Conservation (phyloP, 1,140 invertebrate species). For the Scylla paramamosain region DNA sequence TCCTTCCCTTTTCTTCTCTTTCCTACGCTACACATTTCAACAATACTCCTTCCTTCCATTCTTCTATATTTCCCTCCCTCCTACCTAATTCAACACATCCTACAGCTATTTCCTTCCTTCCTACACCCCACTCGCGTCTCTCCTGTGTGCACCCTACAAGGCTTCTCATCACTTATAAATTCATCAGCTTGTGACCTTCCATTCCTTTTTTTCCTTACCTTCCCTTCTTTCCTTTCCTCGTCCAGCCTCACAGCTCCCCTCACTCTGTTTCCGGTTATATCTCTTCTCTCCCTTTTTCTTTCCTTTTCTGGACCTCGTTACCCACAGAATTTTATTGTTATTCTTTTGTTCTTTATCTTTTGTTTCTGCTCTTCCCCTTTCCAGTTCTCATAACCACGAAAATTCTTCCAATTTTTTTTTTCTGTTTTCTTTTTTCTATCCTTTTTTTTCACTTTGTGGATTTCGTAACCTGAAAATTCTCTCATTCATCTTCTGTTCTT, state of each 20-base stretch:
- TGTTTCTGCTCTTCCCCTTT: no score
- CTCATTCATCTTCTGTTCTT: not conserved
- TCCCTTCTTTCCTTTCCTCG: not conserved
- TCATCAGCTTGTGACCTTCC: no score
- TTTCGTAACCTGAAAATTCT: not conserved
- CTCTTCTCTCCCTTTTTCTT: not conserved
- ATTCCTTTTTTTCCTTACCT: not conserved
- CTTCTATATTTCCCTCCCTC: no score
- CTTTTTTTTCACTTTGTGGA: not conserved
- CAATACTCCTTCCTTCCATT: no score
- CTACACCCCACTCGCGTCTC: no score
- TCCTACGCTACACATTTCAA: no score
- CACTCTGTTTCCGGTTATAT: not conserved
- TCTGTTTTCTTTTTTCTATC: not conserved
- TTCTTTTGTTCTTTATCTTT: not conserved
- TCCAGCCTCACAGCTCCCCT: not conserved
- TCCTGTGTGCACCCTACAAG: no score
- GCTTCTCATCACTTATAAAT: not conserved
- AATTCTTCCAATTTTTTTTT: no score
- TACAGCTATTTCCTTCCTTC: no score
- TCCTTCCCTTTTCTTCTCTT: no score
- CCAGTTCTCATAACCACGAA: no score
- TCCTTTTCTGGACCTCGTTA: not conserved
- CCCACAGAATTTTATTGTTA: not conserved
- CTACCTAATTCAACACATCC: no score